Evolutionary conservation across 2,888 invertebrate genomes (phyloP).

Genomic region (Sycophila texana): DNA sequence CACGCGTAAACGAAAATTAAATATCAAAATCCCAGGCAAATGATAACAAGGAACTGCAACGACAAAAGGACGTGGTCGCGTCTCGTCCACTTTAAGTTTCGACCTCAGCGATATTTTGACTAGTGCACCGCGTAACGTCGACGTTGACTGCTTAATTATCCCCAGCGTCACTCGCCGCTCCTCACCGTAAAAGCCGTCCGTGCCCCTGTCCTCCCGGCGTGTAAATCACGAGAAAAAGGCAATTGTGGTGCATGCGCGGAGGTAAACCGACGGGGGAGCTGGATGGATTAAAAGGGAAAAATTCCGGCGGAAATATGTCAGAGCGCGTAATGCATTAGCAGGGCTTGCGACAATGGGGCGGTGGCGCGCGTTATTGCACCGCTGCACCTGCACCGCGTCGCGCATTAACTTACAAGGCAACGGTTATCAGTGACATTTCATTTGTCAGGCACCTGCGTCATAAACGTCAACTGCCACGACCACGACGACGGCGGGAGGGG

Average conservation of each 20-base stretch:
- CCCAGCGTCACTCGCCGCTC: slow-evolving; percentile 6
- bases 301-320: slow-evolving; percentile 27
- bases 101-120: background rate
- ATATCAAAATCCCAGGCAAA: no score
- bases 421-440: slow-evolving; percentile 72
- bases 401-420: slow-evolving; percentile 52
- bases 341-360: slow-evolving; percentile 10
- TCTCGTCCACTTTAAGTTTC: no score
- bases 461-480: slow-evolving; percentile 66
- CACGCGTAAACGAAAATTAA: no score
- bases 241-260: background rate
- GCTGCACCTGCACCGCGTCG: slow-evolving; percentile 18
- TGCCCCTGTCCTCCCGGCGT: background rate
- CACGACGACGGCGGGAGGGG: background rate
- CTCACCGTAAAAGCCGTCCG: background rate
- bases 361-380: slow-evolving; percentile 35
- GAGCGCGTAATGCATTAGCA: slow-evolving; percentile 28
- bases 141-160: slow-evolving; percentile 14
- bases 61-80: no score
- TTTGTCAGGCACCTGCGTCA: slow-evolving; percentile 70
- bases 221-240: slow-evolving; percentile 4
- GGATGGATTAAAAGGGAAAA: slow-evolving; percentile 12
- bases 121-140: background rate
- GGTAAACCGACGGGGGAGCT: background rate
- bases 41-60: no score